Base-by-base conservation (phyloP, 2,113 vertebrate genomes). In the Pagrus major region DNA sequence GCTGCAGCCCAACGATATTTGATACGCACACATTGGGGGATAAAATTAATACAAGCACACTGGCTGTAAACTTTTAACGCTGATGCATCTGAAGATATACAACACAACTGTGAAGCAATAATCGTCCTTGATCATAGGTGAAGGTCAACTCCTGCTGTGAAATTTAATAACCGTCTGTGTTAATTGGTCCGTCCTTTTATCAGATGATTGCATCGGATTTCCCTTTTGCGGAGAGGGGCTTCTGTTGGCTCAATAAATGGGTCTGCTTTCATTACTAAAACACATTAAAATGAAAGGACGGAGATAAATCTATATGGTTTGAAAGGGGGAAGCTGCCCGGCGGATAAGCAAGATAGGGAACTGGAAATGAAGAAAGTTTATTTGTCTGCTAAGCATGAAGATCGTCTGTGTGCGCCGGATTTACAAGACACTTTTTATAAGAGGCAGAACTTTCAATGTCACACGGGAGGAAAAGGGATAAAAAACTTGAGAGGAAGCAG, bases 251-350 rank as follows among this genome's bases (percentile, higher is more conserved):
- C 27, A 70, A 52, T 76, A 74, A 78, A 81, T 12, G 64, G 29
- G 6, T 29, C 18, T 25, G 55, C 70, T 71, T 85, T 78, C 55
- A 81, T 81, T 51, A 85, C n/a, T 66, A 31, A 71, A 69, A 79
- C 46, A 23, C 59, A 83, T 84, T 68, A 55, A 90, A 82, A 88
- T 52, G 25, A 85, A 91, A 84, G 61, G 65, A 37, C 44, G 37
- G 21, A n/a, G 56, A 75, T 81, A 82, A 74, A 89, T 88, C 69
- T 61, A 42, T 64, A 18, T 25, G 21, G 63, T 51, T 71, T 73
- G 59, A 71, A 18, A n/a, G n/a, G n/a, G 29, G 20, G 76, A 75
- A 49, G 46, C 47, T 49, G 71, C 18, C 21, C 11, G 20, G 63
- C 23, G 9, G 58, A 79, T 64, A 63, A 73, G 41, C 20, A 71